Conservation (phyloP, 2,888 invertebrate genomes). For the Notodonta ziczac region DNA sequence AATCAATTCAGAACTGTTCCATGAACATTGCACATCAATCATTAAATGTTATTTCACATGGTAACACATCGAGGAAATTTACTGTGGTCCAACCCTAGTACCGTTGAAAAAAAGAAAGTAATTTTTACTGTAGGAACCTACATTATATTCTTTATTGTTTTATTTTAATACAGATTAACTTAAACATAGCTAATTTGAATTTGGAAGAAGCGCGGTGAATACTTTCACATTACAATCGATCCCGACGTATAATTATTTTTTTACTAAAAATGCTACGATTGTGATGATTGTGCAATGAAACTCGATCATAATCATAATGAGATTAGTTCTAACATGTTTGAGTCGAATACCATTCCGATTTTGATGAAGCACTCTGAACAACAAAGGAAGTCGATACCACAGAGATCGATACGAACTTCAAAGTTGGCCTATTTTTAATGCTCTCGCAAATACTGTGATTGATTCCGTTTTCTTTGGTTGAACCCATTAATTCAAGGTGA, state of each 20-base stretch:
- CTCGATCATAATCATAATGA: no score
- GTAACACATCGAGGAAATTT: constrained; percentile 6
- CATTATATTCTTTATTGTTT: no score
- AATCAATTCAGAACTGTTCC: constrained; percentile 46
- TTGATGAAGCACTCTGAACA: background rate
- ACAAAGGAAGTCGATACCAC: background rate
- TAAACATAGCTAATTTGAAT: no score
- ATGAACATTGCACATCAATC: constrained; percentile 23
- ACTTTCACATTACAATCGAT: no score
- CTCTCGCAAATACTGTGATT: constrained; percentile 10
- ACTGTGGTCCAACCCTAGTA: background rate
- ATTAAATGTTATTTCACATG: constrained; percentile 22
- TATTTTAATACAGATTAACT: no score
- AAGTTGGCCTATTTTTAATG: constrained; percentile 9
- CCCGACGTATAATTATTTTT: no score
- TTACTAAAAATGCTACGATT: no score
- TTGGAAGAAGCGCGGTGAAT: no score
- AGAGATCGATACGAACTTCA: background rate
- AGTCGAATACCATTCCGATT: background rate
- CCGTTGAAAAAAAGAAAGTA: background rate
- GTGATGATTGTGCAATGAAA: no score
- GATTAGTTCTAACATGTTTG: no score
- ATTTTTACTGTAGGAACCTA: no score
- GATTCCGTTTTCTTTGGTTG: constrained; percentile 10
- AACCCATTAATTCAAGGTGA: constrained; percentile 21